Percentiles rank a stretch among this genome's conserved stretches.
phyloP scores from a whole-genome alignment of 2,113 vertebrate species.

The Scortum barcoo region DNA sequence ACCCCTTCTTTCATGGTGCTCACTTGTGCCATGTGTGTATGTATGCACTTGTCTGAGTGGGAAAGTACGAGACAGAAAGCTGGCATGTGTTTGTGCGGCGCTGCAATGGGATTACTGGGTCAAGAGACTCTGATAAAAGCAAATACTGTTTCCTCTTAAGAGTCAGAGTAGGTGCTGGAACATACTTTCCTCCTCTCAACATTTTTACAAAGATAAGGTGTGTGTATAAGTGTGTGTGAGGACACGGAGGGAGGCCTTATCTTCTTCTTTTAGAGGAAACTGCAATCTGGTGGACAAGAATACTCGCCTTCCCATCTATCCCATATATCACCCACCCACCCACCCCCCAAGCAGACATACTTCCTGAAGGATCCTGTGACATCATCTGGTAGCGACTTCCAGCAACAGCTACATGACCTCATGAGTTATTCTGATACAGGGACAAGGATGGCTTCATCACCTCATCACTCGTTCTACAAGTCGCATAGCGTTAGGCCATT shows the following conservation, averaged over 20 bases:
- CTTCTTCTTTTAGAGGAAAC: conserved; percentile 45
- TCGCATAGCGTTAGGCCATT: neutral
- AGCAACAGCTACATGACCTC: conserved; percentile 60
- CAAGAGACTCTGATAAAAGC: conserved; percentile 54
- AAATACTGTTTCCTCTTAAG: conserved; percentile 7
- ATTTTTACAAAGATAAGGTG: conserved; percentile 54
- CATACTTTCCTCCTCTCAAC: conserved; percentile 34
- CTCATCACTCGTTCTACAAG: neutral
- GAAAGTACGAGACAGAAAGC: conserved; percentile 5
- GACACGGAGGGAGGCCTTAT: conserved; percentile 29
- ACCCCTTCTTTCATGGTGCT: conserved; percentile 62
- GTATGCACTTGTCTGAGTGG: conserved; percentile 6
- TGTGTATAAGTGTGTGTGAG: conserved; percentile 22
- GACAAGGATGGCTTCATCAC: conserved; percentile 11
- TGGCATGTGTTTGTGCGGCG: conserved; percentile 5
- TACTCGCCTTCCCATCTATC: conserved; percentile 23
- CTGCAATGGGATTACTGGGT: conserved; percentile 21
- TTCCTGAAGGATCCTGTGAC: conserved; percentile 69
- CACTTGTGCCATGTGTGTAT: conserved; percentile 39
- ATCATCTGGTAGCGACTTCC: conserved; percentile 68
- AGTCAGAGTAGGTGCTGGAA: conserved; percentile 47
- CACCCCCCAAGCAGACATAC: neutral
- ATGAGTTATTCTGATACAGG: conserved; percentile 54
- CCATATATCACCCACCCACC: neutral
- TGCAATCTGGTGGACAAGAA: conserved; percentile 51